These are phyloP conservation scores for Hermetia illucens DNA, from an alignment of 1,140 invertebrate genomes.

Conservation along the genomic window DNA sequence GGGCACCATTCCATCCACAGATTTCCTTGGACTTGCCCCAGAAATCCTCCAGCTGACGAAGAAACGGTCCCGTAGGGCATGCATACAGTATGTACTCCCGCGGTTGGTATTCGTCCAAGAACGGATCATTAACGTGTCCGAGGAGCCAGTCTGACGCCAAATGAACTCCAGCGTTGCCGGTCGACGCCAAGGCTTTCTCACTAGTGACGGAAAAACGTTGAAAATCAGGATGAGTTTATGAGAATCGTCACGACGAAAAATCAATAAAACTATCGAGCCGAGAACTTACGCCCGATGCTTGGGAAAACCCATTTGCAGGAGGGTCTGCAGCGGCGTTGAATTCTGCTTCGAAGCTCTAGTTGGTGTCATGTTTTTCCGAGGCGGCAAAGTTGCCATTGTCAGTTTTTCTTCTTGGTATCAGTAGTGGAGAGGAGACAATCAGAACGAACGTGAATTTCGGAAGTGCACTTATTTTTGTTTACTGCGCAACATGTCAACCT, in stretches of 20 bases:
- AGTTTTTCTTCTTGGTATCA: too few species aligned
- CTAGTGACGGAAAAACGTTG: constrained; percentile 34
- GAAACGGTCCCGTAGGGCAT: constrained; percentile 61
- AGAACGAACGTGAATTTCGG: too few species aligned
- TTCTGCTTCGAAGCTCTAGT: constrained; percentile 52
- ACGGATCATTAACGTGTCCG: constrained; percentile 72
- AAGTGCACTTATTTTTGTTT: too few species aligned
- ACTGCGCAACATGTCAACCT: too few species aligned
- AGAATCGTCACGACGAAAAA: background rate
- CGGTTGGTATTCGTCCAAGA: constrained; percentile 54
- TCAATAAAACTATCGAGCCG: constrained; percentile 1
- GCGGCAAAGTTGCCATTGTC: constrained; percentile 50
- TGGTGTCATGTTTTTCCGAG: constrained; percentile 48
- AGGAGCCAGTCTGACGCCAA: constrained; percentile 80
- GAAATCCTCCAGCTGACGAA: constrained; percentile 53
- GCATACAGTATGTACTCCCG: constrained; percentile 76
- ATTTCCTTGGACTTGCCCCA: constrained; percentile 62
- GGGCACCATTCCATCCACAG: constrained; percentile 75
- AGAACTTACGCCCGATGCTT: constrained; percentile 67
- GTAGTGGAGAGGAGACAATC: too few species aligned
- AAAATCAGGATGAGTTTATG: background rate
- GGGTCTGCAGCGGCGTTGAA: constrained; percentile 58
- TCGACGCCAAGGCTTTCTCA: constrained; percentile 79
- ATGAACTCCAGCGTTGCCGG: constrained; percentile 70
- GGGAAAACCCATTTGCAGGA: constrained; percentile 76